Base-by-base conservation (phyloP, 2,113 vertebrate species). In the Nothoprocta perdicaria region DNA sequence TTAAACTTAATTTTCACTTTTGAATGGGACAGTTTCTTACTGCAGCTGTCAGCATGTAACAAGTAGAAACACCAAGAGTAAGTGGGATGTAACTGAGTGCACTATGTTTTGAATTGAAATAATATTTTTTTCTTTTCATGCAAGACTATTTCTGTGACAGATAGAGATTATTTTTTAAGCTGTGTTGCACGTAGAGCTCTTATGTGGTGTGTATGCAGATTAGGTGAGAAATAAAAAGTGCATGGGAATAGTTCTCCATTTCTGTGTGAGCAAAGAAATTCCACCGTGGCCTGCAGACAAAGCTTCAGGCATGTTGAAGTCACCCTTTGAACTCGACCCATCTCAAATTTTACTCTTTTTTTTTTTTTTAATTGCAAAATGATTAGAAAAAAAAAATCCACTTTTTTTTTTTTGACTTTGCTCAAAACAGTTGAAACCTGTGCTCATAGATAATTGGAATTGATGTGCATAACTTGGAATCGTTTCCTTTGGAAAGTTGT, bases 401-500 rank as follows among this genome's bases (percentile, higher is more conserved):
- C 17, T 40, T 22, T 23, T 53, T 35, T 27, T 50, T 75, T 58
- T 90, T 83, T 33, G 4, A 61, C 4, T 6, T 21, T 10, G 35
- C 19, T 46, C 60, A 83, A 53, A 67, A 27, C 31, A 24, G n/a
- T 53, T 84, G 13, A 67, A 92, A 90, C 67, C 29, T 53, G 5
- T 69, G 5, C 21, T 89, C 14, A 14, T 7, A 58, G 60, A 35
- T 89, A 91, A 77, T 74, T 77, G 19, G 69, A 80, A 84, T 65
- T 69, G 27, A 63, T 10, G 41, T 76, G 35, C 14, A 43, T 43
- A 71, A 52, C 11, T 29, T 71, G n/a, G 84, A 86, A 55, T 7
- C 83, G 41, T 92, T 81, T 95, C 77, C 24, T 88, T 61, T 38
- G 33, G 58, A 88, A 91, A 90, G 38, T 27, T 78, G 89, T 62